Percentiles rank a stretch among this genome's conserved stretches.
Evolutionary conservation across 2,113 vertebrate genomes (phyloP).

Genomic region (Engystomops pustulosus): DNA sequence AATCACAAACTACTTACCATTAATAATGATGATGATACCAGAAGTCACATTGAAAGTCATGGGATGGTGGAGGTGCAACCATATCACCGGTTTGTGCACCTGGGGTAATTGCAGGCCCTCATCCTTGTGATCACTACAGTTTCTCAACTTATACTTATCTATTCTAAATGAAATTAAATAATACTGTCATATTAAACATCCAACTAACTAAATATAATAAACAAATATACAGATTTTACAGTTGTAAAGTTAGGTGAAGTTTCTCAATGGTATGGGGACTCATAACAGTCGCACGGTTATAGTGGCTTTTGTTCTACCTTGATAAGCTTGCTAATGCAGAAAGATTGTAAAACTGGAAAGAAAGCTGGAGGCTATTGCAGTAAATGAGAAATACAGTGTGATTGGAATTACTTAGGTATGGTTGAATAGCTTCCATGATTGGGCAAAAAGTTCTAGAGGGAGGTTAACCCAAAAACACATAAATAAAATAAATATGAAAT

Average conservation of each 20-base stretch:
- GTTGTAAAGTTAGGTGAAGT: neutral
- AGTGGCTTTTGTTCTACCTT: constrained; percentile 28
- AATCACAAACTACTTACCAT: too few species aligned
- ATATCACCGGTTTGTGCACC: too few species aligned
- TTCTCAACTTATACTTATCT: too few species aligned
- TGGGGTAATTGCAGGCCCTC: too few species aligned
- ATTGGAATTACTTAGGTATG: constrained; percentile 45
- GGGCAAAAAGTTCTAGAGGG: neutral
- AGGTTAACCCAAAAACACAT: neutral
- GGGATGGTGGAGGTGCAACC: too few species aligned
- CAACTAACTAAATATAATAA: too few species aligned
- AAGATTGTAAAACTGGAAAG: constrained; percentile 31
- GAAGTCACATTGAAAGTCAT: too few species aligned
- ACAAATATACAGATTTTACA: neutral
- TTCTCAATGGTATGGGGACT: neutral
- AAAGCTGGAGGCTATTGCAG: constrained; percentile 37
- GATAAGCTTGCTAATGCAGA: constrained; percentile 36
- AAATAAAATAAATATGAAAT: too few species aligned
- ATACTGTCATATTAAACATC: too few species aligned
- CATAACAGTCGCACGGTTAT: constrained; percentile 3
- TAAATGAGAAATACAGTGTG: constrained; percentile 40
- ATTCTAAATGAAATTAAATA: too few species aligned
- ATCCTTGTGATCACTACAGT: too few species aligned
- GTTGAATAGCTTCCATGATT: constrained; percentile 25
- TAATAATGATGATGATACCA: too few species aligned